Percentiles rank a stretch among this genome's conserved stretches.
Conservation (phyloP, 2,113 vertebrate genomes). For the Plecotus auritus region DNA sequence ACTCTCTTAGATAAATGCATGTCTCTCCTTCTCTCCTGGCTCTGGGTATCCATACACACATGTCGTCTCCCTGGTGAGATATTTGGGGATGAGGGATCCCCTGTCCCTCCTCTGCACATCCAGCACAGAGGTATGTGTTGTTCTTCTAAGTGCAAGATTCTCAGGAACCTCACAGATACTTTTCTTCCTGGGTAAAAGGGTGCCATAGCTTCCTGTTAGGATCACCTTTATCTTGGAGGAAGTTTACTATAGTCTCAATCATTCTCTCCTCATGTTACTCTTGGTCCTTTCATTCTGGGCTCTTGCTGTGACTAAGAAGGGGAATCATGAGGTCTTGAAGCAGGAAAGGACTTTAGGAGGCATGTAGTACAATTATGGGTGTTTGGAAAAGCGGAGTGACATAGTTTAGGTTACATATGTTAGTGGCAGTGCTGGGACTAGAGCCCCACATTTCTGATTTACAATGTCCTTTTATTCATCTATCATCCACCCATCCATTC, state of each 20-base stretch:
- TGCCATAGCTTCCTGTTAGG: background rate
- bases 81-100: background rate
- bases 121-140: background rate
- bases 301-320: background rate
- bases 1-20: background rate
- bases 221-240: background rate
- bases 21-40: background rate
- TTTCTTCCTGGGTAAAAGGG: background rate
- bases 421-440: background rate
- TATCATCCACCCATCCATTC: background rate
- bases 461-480: background rate
- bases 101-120: background rate
- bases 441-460: background rate
- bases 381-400: background rate
- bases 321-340: background rate
- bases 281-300: background rate
- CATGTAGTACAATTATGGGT: background rate
- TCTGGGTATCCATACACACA: background rate
- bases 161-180: background rate
- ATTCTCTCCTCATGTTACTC: background rate
- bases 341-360: background rate
- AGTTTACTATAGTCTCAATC: background rate
- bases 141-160: background rate
- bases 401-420: background rate
- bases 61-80: background rate